phyloP scores from a whole-genome alignment of 2,113 vertebrate species.

The Pelusios castaneus region DNA sequence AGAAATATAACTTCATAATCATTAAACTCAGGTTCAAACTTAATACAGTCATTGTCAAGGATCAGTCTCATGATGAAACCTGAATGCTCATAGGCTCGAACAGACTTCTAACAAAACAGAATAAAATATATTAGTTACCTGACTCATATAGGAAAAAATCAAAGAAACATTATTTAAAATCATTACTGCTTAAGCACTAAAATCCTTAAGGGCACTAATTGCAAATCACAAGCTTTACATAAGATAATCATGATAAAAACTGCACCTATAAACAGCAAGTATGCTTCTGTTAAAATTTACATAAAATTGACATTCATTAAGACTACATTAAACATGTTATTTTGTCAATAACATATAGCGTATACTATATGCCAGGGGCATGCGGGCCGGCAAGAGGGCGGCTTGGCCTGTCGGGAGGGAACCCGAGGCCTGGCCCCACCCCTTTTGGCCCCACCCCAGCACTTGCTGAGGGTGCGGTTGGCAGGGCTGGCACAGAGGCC shows the following conservation, averaged over 20 bases:
- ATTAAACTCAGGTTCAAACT: constrained; percentile 84
- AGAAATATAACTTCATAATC: constrained; percentile 79
- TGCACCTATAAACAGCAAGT: neutral
- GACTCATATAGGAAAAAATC: neutral
- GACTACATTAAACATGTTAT: neutral
- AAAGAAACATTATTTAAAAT: neutral
- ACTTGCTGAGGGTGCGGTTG: too few species aligned
- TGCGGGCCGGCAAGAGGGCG: too few species aligned
- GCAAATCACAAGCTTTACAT: neutral
- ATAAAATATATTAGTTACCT: neutral
- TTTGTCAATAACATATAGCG: neutral
- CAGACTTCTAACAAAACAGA: constrained; percentile 73
- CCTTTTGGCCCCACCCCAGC: too few species aligned
- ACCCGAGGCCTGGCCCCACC: too few species aligned
- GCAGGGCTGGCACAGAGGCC: too few species aligned
- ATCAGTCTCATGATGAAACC: constrained; percentile 85
- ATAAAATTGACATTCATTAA: neutral
- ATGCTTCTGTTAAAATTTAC: neutral
- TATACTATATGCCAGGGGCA: too few species aligned
- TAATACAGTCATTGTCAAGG: constrained; percentile 79
- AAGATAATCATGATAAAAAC: neutral
- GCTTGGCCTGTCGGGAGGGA: too few species aligned
- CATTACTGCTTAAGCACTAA: neutral
- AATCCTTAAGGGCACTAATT: neutral
- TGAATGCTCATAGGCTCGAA: constrained; percentile 79